Conservation (phyloP, 2,113 vertebrate species). For the Entosphenus tridentatus region DNA sequence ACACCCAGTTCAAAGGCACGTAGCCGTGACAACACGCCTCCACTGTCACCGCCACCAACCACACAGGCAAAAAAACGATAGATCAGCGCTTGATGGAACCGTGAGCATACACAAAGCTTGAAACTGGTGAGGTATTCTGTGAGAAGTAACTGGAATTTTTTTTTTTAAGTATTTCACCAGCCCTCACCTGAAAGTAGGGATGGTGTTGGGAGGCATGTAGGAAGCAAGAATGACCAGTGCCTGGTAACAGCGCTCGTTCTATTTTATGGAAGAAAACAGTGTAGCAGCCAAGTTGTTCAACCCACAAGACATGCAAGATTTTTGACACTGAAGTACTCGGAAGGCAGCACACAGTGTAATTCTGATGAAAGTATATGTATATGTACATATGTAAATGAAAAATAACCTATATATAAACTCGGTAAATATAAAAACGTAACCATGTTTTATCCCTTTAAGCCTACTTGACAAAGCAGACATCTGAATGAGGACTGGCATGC, state of each 20-base stretch:
- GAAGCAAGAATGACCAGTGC: conserved; percentile 58
- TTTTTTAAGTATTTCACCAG: too few relatives aligned
- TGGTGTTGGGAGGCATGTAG: conserved; percentile 38
- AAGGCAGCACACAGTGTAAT: too few relatives aligned
- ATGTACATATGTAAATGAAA: too few relatives aligned
- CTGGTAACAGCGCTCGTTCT: conserved; percentile 47
- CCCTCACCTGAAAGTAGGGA: conserved; percentile 58
- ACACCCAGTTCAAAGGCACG: conserved; percentile 27
- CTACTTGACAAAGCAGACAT: too few relatives aligned
- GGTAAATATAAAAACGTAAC: too few relatives aligned
- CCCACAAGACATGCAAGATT: neutral
- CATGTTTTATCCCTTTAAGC: too few relatives aligned
- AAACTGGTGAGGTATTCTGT: conserved; percentile 4
- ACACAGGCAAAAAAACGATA: neutral
- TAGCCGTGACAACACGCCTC: conserved; percentile 47
- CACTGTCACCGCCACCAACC: conserved; percentile 24
- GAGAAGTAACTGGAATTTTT: neutral
- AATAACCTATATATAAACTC: too few relatives aligned
- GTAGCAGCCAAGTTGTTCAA: too few relatives aligned
- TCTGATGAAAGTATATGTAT: too few relatives aligned
- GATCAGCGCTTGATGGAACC: neutral
- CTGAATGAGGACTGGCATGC: too few relatives aligned
- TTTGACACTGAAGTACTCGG: neutral
- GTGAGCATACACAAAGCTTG: neutral
- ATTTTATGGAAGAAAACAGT: conserved; percentile 9